Evolutionary conservation across 2,113 vertebrate species (phyloP).

Genomic region (Daphoenositta chrysoptera): DNA sequence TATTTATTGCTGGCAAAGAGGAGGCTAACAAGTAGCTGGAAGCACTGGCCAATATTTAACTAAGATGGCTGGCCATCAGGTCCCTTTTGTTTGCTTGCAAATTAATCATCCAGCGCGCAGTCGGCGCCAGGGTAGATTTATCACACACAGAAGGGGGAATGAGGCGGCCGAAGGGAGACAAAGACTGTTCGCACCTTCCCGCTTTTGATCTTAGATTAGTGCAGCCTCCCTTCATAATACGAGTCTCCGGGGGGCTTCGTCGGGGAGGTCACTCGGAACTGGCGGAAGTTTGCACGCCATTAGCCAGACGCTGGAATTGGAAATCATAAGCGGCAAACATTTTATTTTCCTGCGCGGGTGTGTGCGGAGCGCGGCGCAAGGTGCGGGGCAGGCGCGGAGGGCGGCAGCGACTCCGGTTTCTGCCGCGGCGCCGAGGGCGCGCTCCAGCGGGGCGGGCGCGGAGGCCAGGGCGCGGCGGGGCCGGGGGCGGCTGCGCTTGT

Average conservation of each 20-base stretch:
- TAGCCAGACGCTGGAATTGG: constrained; percentile 62
- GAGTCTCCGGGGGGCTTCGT: constrained; percentile 77
- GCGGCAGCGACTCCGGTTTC: neutral
- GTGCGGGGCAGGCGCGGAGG: neutral
- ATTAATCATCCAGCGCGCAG: constrained; percentile 84
- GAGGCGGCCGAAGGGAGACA: constrained; percentile 74
- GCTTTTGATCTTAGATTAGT: constrained; percentile 80
- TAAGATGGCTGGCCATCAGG: constrained; percentile 78
- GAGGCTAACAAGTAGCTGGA: constrained; percentile 76
- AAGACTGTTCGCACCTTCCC: constrained; percentile 83
- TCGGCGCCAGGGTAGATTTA: constrained; percentile 81
- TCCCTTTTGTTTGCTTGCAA: constrained; percentile 92
- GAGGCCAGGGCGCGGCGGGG: neutral
- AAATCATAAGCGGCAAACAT: constrained; percentile 56
- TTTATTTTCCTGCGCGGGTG: neutral
- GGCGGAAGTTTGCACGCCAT: constrained; percentile 77
- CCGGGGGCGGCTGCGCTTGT: neutral
- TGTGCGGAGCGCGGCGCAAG: neutral
- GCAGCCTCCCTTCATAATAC: constrained; percentile 74
- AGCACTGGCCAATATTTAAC: constrained; percentile 87
- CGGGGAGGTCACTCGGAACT: constrained; percentile 77
- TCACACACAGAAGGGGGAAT: constrained; percentile 75
- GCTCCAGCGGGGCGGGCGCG: neutral
- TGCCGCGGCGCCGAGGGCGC: neutral
- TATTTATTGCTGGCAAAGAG: constrained; percentile 1